A percentile compares a stretch with the other conserved stretches of the same genome.
Evolutionary conservation across 2,888 invertebrate species (phyloP).

Genomic region (Dolichopus griseipennis): DNA sequence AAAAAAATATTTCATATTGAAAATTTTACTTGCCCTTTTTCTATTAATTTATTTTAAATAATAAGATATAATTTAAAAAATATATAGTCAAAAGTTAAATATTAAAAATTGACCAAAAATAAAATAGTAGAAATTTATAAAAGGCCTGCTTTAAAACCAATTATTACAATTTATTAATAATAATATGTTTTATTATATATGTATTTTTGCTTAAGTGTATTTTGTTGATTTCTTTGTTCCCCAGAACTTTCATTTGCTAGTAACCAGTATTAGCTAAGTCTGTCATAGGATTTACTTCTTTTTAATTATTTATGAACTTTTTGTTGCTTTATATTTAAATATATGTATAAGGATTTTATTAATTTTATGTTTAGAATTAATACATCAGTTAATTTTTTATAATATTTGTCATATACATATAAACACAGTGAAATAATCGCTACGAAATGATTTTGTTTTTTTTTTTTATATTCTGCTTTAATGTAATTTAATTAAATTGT

Average conservation of each 20-base stretch:
- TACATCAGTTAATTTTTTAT: neutral
- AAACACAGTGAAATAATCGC: neutral
- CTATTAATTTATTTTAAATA: neutral
- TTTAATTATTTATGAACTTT: neutral
- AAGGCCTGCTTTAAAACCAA: conserved; percentile 1
- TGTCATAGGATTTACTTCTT: neutral
- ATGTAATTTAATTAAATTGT: neutral
- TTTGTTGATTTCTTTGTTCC: neutral
- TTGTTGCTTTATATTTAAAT: too few relatives aligned
- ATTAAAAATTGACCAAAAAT: neutral
- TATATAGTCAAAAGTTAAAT: neutral
- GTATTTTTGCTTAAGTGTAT: neutral
- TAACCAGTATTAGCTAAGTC: conserved; percentile 9
- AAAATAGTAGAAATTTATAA: neutral
- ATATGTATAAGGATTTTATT: neutral
- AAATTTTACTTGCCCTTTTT: neutral
- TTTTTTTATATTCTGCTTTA: too few relatives aligned
- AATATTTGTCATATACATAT: neutral
- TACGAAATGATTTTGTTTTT: too few relatives aligned
- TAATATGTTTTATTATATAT: neutral
- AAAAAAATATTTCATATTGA: neutral
- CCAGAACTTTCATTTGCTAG: neutral
- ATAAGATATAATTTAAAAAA: neutral
- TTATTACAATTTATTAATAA: neutral
- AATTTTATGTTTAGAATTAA: too few relatives aligned